Evolutionary conservation across 37 sponge, comb jelly and placozoan species (phyloP).

Genomic region (Hormiphora californensis): DNA sequence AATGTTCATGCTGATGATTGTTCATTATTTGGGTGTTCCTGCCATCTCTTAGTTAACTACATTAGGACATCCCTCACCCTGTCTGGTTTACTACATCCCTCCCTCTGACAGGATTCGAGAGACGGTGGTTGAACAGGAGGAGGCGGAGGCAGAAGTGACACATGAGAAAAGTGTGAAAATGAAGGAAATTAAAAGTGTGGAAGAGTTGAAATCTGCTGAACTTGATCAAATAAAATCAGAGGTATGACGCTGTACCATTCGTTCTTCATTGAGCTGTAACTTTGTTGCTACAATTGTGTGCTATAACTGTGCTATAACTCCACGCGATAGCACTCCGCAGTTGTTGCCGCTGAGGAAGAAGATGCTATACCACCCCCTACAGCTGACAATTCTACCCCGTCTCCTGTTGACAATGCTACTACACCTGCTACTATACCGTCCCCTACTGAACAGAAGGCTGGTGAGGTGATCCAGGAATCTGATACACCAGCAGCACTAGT

Average conservation of each 20-base stretch:
- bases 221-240: conserved; percentile 42
- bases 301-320: neutral
- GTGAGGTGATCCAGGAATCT: too few relatives aligned
- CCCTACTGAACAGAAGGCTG: too few relatives aligned
- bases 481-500: neutral
- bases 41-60: too few relatives aligned
- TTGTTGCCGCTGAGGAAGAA: neutral
- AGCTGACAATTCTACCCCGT: neutral
- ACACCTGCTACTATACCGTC: neutral
- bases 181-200: conserved; percentile 44
- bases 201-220: conserved; percentile 35
- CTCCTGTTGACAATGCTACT: too few relatives aligned
- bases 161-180: neutral
- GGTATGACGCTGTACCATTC: neutral
- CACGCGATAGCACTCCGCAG: neutral
- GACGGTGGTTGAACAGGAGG: conserved; percentile 22
- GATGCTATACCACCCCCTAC: conserved; percentile 3
- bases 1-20: too few relatives aligned
- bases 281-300: neutral
- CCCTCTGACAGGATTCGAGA: neutral
- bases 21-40: too few relatives aligned
- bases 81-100: too few relatives aligned
- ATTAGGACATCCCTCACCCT: too few relatives aligned
- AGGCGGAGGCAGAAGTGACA: conserved; percentile 44
- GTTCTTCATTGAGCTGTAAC: neutral